Base-by-base conservation (phyloP, 1,140 invertebrate genomes). In the Ptiloglossa arizonensis region DNA sequence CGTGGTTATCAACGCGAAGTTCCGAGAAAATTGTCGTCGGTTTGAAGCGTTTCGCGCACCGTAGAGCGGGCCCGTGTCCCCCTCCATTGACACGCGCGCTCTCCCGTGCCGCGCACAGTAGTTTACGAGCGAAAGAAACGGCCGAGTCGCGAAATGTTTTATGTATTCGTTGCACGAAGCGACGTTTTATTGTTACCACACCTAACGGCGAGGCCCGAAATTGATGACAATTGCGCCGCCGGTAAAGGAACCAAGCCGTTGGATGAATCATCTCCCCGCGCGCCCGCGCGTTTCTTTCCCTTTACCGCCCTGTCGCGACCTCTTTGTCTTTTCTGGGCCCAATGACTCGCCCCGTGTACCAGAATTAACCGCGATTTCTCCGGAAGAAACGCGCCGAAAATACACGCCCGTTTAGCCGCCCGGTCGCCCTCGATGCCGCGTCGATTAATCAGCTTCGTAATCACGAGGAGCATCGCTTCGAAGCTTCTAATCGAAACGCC, bases 311-410 rank as follows among this genome's bases (percentile, higher is more conserved):
- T n/a, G 29, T 32, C 50, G 5, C 57, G 76, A 75, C 71, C 82
- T 80, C 71, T 83, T 84, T 84, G 82, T 81, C 82, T 68, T 64
- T 75, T 68, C 71, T 70, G 77, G 77, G 27, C 54, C 68, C 67
- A 56, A 68, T 69, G 83, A 69, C 82, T 60, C 67, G 81, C 17
- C 35, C n/a, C 44, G 1, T 44, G 48, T 38, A 68, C n/a, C 59
- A 67, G 69, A 69, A 72, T 73, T 84, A 83, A 84, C 83, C 82
- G 82, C 78, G 83, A 84, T 85, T 85, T 85, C 83, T 81, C 83
- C 79, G 62, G 69, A 83, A 82, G 71, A n/a, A n/a, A 79, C 24
- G 32, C 19, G 38, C 35, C 64, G 75, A 79, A 79, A 79, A 46
- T 78, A 41, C 44, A 27, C 35, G 29, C 52, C 46, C 13, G 27